Evolutionary conservation across 2,888 invertebrate genomes (phyloP).

Genomic region (Physocephala rufipes): DNA sequence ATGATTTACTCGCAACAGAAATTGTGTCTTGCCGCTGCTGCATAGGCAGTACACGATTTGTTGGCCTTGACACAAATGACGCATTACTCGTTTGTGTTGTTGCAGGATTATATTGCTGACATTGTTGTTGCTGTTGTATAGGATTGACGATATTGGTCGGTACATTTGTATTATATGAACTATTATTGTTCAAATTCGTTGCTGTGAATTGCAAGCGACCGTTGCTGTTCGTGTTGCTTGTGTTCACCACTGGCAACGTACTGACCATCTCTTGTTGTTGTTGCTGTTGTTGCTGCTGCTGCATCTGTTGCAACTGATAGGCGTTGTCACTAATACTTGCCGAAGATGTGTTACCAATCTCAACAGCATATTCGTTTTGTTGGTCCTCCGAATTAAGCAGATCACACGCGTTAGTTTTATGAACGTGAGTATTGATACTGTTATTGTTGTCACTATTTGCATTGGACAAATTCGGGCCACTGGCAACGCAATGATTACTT

Average conservation of each 20-base stretch:
- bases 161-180: conserved; percentile 68
- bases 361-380: conserved; percentile 6
- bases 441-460: conserved; percentile 40
- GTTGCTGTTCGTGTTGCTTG: conserved; percentile 37
- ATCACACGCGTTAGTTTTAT: too few species aligned
- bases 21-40: conserved; percentile 71
- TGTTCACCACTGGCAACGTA: conserved; percentile 20
- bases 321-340: conserved; percentile 1
- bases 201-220: conserved; percentile 50
- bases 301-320: conserved; percentile 30
- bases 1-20: conserved; percentile 16
- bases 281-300: too few species aligned
- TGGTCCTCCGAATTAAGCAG: background rate
- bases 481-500: conserved; percentile 20
- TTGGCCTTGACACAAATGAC: conserved; percentile 70
- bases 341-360: background rate
- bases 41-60: conserved; percentile 81
- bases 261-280: conserved; percentile 24
- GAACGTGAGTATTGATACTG: conserved; percentile 26
- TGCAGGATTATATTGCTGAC: conserved; percentile 43
- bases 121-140: conserved; percentile 67
- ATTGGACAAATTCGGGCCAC: background rate
- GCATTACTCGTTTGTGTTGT: conserved; percentile 40
- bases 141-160: conserved; percentile 79
- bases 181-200: conserved; percentile 39